Evolutionary conservation across 2,888 invertebrate species (phyloP).

Genomic region (Hirtodrosophila trivittata): DNA sequence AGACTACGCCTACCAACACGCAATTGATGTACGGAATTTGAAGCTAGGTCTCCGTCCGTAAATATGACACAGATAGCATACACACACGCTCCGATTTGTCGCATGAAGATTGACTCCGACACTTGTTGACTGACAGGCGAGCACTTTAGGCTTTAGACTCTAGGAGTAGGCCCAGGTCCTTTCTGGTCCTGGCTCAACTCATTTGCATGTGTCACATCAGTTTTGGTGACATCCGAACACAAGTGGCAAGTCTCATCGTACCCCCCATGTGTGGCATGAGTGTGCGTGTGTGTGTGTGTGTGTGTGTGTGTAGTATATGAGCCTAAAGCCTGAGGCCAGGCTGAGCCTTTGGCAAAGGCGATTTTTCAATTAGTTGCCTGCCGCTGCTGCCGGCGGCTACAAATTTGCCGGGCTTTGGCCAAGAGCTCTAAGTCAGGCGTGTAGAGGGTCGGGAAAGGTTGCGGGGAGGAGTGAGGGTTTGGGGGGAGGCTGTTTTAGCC

Average conservation of each 20-base stretch:
- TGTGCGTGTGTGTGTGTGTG: constrained; percentile 7
- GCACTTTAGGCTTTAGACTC: constrained; percentile 29
- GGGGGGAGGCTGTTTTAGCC: constrained; percentile 33
- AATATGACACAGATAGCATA: no score
- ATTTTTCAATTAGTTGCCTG: constrained; percentile 72
- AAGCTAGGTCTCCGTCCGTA: no score
- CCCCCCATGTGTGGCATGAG: constrained; percentile 11
- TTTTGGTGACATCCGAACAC: constrained; percentile 53
- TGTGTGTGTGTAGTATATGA: constrained; percentile 12
- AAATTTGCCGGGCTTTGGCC: constrained; percentile 60
- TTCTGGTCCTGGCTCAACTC: constrained; percentile 48
- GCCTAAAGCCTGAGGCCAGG: constrained; percentile 4
- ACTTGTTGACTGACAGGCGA: constrained; percentile 15
- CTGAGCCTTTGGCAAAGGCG: constrained; percentile 58
- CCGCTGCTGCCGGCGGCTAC: constrained; percentile 46
- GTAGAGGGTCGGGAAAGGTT: no score
- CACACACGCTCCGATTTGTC: constrained; percentile 3
- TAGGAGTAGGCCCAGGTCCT: constrained; percentile 26
- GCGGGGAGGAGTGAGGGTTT: no score
- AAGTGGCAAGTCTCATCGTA: constrained; percentile 16
- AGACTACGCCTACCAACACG: no score
- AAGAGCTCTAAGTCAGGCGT: constrained; percentile 7
- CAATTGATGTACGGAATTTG: no score
- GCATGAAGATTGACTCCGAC: constrained; percentile 20
- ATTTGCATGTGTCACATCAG: constrained; percentile 74